Evolutionary conservation across 2,888 invertebrate genomes (phyloP).

Genomic region (Spialia ferax): DNA sequence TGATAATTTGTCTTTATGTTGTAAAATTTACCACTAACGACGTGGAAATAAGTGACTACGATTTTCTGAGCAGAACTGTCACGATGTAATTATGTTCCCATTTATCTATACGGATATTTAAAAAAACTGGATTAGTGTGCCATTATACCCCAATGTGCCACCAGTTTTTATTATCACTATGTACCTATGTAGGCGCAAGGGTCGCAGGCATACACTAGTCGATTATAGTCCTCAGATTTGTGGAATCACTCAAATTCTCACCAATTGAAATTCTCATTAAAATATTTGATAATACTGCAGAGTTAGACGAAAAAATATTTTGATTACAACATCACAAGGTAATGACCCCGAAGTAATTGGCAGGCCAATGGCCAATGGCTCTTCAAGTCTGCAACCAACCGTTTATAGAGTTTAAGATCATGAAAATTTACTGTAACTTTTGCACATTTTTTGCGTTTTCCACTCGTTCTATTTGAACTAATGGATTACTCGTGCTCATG

Average conservation of each 20-base stretch:
- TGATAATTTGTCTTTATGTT: too few species aligned
- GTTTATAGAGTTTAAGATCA: constrained; percentile 23
- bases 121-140: too few species aligned
- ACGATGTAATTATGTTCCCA: neutral
- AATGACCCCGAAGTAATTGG: constrained; percentile 23
- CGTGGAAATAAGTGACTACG: constrained; percentile 5
- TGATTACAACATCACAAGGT: constrained; percentile 10
- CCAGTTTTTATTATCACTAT: too few species aligned
- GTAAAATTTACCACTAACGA: constrained; percentile 10
- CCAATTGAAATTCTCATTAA: neutral
- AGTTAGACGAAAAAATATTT: neutral
- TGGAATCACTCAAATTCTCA: neutral
- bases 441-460: constrained; percentile 10
- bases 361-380: constrained; percentile 34
- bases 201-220: too few species aligned
- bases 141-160: too few species aligned
- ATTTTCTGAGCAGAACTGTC: neutral
- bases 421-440: constrained; percentile 22
- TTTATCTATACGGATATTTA: too few species aligned
- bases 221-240: neutral
- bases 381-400: constrained; percentile 37
- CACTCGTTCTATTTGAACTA: constrained; percentile 17
- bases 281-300: neutral
- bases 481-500: constrained; percentile 37
- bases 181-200: too few species aligned